Percentiles rank a stretch among this genome's conserved stretches.
Conservation (phyloP, 2,888 invertebrate species). For the Leptinotarsa tumamoca region DNA sequence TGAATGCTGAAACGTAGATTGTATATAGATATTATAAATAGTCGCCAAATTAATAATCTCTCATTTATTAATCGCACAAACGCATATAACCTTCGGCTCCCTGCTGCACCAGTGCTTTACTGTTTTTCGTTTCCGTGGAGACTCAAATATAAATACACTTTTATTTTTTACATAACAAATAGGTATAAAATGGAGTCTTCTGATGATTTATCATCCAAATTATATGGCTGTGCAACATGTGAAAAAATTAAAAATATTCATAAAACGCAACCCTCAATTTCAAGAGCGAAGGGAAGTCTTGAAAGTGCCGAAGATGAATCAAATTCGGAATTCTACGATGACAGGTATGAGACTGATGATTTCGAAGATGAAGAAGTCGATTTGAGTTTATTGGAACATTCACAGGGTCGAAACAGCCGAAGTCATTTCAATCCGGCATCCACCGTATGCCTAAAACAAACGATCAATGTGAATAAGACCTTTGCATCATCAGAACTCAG, state of each 20-base stretch:
- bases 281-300: not conserved
- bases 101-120: not conserved
- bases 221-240: slow-evolving; percentile 40
- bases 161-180: not conserved
- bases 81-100: no score
- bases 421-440: slow-evolving; percentile 1
- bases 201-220: slow-evolving; percentile 28
- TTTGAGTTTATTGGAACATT: slow-evolving; percentile 28
- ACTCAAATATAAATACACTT: not conserved
- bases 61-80: no score
- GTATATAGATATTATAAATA: no score
- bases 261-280: not conserved
- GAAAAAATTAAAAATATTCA: slow-evolving; percentile 34
- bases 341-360: slow-evolving; percentile 37
- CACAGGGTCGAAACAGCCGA: slow-evolving; percentile 21
- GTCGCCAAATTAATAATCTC: no score
- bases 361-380: slow-evolving; percentile 40
- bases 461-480: slow-evolving; percentile 39
- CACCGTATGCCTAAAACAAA: slow-evolving; percentile 4
- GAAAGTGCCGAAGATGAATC: not conserved
- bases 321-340: slow-evolving; percentile 12
- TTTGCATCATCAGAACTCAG: slow-evolving; percentile 45
- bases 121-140: slow-evolving; percentile 5
- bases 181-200: slow-evolving; percentile 5
- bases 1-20: no score